A percentile compares a stretch with the other conserved stretches of the same genome.
These are phyloP conservation scores for Linyphia triangularis DNA, from an alignment of 2,888 invertebrate genomes.

Conservation along the genomic window DNA sequence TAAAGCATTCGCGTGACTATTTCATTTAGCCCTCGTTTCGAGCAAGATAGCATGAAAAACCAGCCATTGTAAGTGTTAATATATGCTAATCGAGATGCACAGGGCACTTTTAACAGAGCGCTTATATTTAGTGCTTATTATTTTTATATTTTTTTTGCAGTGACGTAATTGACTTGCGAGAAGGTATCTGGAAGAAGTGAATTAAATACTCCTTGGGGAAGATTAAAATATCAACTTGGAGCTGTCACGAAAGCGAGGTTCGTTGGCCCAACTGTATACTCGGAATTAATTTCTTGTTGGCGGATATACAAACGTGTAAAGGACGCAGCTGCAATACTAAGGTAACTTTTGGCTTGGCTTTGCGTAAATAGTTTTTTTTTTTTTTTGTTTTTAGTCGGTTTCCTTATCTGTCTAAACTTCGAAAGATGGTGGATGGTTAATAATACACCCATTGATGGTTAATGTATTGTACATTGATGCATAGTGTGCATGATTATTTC, in stretches of 20 bases:
- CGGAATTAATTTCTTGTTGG: background rate
- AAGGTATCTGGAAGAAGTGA: background rate
- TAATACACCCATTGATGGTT: too few relatives aligned
- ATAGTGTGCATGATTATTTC: too few relatives aligned
- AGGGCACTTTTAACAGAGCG: background rate
- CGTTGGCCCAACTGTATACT: background rate
- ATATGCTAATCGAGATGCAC: constrained; percentile 43
- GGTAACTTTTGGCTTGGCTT: too few relatives aligned
- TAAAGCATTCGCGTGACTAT: background rate
- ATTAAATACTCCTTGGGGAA: background rate
- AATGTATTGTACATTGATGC: too few relatives aligned
- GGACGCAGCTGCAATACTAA: background rate
- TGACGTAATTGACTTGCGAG: background rate
- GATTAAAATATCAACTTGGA: constrained; percentile 16
- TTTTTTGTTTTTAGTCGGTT: too few relatives aligned
- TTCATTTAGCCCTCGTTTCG: background rate
- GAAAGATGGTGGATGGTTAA: too few relatives aligned
- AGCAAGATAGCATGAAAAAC: background rate
- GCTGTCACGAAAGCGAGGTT: constrained; percentile 8
- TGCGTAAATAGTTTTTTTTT: too few relatives aligned
- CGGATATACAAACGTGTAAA: background rate
- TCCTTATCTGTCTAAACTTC: too few relatives aligned
- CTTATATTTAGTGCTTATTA: background rate
- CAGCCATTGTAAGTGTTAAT: constrained; percentile 19
- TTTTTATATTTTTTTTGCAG: background rate